Conservation (phyloP, 2,888 invertebrate species). For the Chymomyza caudatula region DNA sequence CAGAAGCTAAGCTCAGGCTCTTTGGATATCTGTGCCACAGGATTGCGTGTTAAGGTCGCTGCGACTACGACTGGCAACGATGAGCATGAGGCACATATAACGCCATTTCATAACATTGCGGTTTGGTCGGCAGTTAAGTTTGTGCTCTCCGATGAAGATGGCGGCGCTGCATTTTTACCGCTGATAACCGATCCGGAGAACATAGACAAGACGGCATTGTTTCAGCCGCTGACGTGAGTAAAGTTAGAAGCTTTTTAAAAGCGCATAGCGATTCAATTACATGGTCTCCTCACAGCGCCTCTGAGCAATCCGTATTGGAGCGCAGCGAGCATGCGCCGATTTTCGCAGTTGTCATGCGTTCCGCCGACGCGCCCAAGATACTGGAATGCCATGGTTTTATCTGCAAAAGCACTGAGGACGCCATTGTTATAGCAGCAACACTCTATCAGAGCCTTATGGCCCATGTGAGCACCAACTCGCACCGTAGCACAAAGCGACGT, state of each 20-base stretch:
- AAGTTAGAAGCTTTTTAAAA: background rate
- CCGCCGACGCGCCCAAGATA: slow-evolving; percentile 85
- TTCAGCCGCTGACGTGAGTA: slow-evolving; percentile 76
- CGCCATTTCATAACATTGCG: slow-evolving; percentile 93
- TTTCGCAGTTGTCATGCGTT: slow-evolving; percentile 93
- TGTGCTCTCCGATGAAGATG: slow-evolving; percentile 83
- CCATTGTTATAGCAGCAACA: slow-evolving; percentile 93
- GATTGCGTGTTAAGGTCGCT: slow-evolving; percentile 84
- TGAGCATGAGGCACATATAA: slow-evolving; percentile 79
- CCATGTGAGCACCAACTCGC: slow-evolving; percentile 82
- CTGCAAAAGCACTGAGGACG: slow-evolving; percentile 92
- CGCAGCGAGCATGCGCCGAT: slow-evolving; percentile 86
- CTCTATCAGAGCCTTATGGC: slow-evolving; percentile 92
- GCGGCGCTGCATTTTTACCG: slow-evolving; percentile 87
- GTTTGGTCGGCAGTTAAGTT: slow-evolving; percentile 96
- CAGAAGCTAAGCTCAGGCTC: slow-evolving; percentile 73
- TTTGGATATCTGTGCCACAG: slow-evolving; percentile 79
- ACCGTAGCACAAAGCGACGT: slow-evolving; percentile 78
- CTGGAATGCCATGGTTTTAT: slow-evolving; percentile 95
- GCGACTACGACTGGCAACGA: slow-evolving; percentile 48
- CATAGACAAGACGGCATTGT: slow-evolving; percentile 85
- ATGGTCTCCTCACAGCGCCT: slow-evolving; percentile 60
- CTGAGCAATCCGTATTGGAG: slow-evolving; percentile 77
- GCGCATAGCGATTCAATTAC: background rate
- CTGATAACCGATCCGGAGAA: slow-evolving; percentile 89